Evolutionary conservation across 2,797 vertebrate species (phyloP).

Genomic region (Babyrousa celebensis): DNA sequence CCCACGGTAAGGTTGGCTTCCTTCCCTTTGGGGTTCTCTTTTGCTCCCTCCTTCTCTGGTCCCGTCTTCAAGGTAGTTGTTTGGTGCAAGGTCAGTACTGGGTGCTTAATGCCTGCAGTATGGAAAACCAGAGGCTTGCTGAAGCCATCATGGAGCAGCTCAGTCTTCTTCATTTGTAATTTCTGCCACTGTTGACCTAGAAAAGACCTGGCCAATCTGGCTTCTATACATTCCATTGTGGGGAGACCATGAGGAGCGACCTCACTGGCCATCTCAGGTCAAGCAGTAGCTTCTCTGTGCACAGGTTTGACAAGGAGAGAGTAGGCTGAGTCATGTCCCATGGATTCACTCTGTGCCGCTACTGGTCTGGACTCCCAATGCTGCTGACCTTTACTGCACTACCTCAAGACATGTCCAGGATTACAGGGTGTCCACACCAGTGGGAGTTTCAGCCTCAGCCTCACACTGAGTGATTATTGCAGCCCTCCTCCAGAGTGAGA

Average conservation of each 20-base stretch:
- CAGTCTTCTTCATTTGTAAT: neutral
- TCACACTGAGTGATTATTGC: neutral
- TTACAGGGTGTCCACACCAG: neutral
- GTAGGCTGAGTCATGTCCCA: no score
- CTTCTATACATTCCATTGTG: accelerated
- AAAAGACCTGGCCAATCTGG: neutral
- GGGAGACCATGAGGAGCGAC: neutral
- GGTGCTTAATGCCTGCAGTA: neutral
- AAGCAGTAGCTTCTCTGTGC: neutral
- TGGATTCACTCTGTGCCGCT: neutral
- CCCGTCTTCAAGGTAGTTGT: neutral
- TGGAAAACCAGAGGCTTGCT: neutral
- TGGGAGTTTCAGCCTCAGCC: neutral
- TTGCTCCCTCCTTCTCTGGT: neutral
- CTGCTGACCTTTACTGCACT: neutral
- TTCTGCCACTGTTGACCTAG: neutral
- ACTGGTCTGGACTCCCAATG: neutral
- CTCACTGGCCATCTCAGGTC: neutral
- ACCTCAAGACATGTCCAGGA: neutral
- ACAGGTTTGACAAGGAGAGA: neutral
- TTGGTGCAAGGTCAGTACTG: neutral
- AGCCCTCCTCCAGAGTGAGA: accelerated
- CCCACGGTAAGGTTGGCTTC: neutral
- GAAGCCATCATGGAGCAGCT: neutral
- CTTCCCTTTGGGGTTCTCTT: accelerated